phyloP scores from a whole-genome alignment of 2,113 vertebrate species.

The Anhinga anhinga region DNA sequence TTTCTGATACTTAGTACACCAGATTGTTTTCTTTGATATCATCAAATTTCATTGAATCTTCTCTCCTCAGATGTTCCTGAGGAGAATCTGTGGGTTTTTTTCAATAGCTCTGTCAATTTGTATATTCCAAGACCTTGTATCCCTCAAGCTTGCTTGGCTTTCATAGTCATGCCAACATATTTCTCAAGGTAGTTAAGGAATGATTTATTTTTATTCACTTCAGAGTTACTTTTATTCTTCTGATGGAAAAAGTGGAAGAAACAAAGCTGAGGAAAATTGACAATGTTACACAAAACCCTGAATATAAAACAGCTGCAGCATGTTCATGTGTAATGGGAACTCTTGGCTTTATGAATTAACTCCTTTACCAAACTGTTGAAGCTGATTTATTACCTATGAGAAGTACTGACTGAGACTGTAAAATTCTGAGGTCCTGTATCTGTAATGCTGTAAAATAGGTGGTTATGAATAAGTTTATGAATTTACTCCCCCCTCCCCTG shows the following conservation, averaged over 20 bases:
- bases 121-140: not conserved
- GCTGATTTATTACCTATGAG: constrained; percentile 3
- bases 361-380: not conserved
- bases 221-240: not conserved
- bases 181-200: constrained; percentile 17
- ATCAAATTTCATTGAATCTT: not conserved
- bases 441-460: not conserved
- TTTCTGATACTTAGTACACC: not conserved
- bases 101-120: not conserved
- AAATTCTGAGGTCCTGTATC: not conserved
- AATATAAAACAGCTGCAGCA: not conserved
- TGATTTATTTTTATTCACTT: not conserved
- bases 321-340: not conserved
- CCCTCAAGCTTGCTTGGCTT: not conserved
- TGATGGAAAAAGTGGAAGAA: not conserved
- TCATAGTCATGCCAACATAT: not conserved
- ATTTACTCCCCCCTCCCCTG: not conserved
- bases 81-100: not conserved
- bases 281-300: not conserved
- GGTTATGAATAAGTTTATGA: not conserved
- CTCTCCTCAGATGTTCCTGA: not conserved
- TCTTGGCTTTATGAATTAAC: constrained; percentile 20
- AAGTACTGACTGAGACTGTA: not conserved
- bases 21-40: not conserved
- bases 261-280: not conserved